Evolutionary conservation across 2,113 vertebrate species (phyloP).

Genomic region (Vidua chalybeata): DNA sequence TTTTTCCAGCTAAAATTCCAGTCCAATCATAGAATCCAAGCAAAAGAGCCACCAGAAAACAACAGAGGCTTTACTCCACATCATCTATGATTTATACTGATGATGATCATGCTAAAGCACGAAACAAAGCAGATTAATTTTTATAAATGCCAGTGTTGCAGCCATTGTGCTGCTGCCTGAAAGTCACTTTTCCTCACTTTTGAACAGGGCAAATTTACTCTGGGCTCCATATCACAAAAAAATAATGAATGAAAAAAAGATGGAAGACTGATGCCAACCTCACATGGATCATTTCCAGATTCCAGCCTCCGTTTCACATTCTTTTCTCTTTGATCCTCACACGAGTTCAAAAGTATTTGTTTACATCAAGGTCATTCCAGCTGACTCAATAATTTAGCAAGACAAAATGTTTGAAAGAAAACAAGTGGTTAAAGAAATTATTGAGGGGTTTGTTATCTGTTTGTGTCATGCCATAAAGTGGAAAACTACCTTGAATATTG

Average conservation of each 20-base stretch:
- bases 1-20: neutral
- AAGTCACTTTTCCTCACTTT: neutral
- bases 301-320: neutral
- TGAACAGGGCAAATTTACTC: neutral
- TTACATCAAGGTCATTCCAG: conserved; percentile 45
- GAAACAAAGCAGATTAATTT: neutral
- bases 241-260: neutral
- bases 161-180: neutral
- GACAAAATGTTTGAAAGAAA: conserved; percentile 44
- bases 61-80: neutral
- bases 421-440: conserved; percentile 33
- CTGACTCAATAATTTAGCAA: conserved; percentile 11
- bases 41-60: neutral
- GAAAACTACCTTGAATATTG: conserved; percentile 36
- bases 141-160: neutral
- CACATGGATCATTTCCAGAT: neutral
- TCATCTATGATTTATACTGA: neutral
- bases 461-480: conserved; percentile 27
- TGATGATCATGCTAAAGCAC: neutral
- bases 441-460: neutral
- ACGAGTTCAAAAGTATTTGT: conserved; percentile 35
- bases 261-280: conserved; percentile 2
- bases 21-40: neutral
- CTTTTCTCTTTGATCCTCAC: conserved; percentile 27
- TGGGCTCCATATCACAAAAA: neutral